phyloP scores from a whole-genome alignment of 1,140 invertebrate species.

The Sminthurinus signatus region DNA sequence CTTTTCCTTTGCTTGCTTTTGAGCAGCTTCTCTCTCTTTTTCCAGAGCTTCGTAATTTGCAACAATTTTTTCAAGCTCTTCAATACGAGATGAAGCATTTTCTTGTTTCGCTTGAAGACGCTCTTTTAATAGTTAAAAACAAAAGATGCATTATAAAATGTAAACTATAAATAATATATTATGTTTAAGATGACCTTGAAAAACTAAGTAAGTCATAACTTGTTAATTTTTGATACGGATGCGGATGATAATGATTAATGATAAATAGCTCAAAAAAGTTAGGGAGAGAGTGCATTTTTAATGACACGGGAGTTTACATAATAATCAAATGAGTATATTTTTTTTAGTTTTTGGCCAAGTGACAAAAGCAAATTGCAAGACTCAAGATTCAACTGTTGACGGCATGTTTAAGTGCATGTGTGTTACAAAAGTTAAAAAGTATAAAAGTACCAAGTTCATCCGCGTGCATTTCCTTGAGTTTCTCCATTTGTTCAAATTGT shows the following conservation, averaged over 20 bases:
- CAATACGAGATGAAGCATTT: background rate
- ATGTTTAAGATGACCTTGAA: background rate
- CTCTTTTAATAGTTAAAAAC: background rate
- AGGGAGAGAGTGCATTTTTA: background rate
- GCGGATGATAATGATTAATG: background rate
- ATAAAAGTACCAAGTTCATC: conserved; percentile 51
- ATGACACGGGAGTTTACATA: background rate
- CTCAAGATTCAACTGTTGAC: background rate
- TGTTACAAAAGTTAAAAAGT: background rate
- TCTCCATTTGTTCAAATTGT: conserved; percentile 54
- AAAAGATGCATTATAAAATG: background rate
- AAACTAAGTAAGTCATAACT: background rate
- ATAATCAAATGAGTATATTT: background rate
- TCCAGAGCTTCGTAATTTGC: background rate
- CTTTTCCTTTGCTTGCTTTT: background rate
- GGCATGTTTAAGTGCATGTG: background rate
- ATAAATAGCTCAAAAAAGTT: background rate
- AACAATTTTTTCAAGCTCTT: background rate
- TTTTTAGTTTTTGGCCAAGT: background rate
- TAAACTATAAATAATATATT: background rate
- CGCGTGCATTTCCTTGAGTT: conserved; percentile 52
- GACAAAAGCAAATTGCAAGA: no score
- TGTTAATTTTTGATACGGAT: background rate
- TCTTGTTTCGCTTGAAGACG: background rate
- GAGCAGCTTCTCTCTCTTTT: background rate